Evolutionary conservation across 2,888 invertebrate genomes (phyloP).

Genomic region (Dromius quadrimaculatus): DNA sequence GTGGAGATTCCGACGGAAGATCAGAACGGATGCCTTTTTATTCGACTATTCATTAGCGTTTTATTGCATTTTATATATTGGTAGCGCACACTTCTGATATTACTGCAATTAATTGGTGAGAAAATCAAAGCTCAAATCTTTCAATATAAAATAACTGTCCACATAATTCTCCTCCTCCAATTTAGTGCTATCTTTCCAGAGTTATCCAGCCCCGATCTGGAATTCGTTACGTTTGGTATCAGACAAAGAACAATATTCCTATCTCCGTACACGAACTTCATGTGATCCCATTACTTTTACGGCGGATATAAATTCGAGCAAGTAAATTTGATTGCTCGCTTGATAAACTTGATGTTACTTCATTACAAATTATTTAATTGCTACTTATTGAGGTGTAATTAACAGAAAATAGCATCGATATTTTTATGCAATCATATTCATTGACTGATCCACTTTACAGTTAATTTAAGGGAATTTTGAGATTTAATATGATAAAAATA

Average conservation of each 20-base stretch:
- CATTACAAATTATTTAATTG: constrained; percentile 47
- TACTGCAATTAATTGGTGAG: too few relatives aligned
- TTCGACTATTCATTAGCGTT: too few relatives aligned
- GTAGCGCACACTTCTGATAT: too few relatives aligned
- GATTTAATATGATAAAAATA: too few relatives aligned
- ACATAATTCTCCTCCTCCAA: constrained; percentile 2
- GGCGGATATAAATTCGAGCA: constrained; percentile 43
- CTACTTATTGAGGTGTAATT: constrained; percentile 16
- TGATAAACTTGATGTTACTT: constrained; percentile 25
- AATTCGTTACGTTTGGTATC: neutral
- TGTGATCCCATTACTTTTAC: constrained; percentile 32
- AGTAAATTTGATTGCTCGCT: constrained; percentile 31
- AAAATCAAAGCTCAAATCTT: too few relatives aligned
- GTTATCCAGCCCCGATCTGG: neutral
- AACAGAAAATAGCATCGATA: neutral
- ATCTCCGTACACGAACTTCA: neutral
- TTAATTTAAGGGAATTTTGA: too few relatives aligned
- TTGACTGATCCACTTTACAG: too few relatives aligned
- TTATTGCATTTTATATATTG: too few relatives aligned
- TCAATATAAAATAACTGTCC: neutral
- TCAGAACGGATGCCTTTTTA: too few relatives aligned
- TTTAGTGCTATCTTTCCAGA: neutral
- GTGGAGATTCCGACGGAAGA: too few relatives aligned
- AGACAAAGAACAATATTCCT: constrained; percentile 3
- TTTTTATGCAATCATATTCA: too few relatives aligned